Evolutionary conservation across 2,113 vertebrate genomes (phyloP).

Genomic region (Mola mola): DNA sequence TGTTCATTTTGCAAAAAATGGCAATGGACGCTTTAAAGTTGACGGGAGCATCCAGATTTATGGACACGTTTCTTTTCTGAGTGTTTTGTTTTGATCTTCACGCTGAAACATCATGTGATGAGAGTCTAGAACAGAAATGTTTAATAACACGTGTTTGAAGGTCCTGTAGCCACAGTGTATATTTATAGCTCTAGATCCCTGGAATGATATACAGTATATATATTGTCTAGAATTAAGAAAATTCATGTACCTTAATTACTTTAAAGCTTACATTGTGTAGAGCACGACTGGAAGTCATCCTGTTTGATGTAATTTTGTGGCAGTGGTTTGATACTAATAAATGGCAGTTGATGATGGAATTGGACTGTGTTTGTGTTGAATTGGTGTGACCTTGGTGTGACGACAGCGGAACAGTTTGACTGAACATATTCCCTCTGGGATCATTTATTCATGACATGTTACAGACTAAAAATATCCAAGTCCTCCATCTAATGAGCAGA

Average conservation of each 20-base stretch:
- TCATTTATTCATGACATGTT: conserved; percentile 56
- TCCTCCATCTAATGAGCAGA: conserved; percentile 39
- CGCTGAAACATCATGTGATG: conserved; percentile 70
- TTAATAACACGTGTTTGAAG: conserved; percentile 77
- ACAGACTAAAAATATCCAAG: conserved; percentile 40
- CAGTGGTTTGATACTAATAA: conserved; percentile 87
- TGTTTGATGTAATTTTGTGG: conserved; percentile 84
- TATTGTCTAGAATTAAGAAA: conserved; percentile 76
- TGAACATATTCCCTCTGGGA: not conserved
- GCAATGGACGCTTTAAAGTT: conserved; percentile 9
- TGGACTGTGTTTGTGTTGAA: conserved; percentile 60
- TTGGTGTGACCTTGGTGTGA: conserved; percentile 15
- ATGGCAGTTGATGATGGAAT: conserved; percentile 82
- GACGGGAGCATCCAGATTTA: conserved; percentile 10
- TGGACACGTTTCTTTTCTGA: conserved; percentile 10
- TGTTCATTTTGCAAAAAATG: conserved; percentile 5
- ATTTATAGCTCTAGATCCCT: conserved; percentile 82
- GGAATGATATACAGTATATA: conserved; percentile 79
- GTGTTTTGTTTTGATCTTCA: conserved; percentile 53
- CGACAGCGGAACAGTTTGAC: not conserved
- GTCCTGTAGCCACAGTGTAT: conserved; percentile 80
- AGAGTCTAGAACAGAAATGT: conserved; percentile 74
- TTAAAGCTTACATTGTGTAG: conserved; percentile 83
- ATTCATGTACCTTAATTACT: conserved; percentile 78
- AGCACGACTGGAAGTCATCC: conserved; percentile 82